Evolutionary conservation across 2,797 vertebrate genomes (phyloP), one percentile per base, ranked within the genome.

Genomic region (Rhinella marina): DNA sequence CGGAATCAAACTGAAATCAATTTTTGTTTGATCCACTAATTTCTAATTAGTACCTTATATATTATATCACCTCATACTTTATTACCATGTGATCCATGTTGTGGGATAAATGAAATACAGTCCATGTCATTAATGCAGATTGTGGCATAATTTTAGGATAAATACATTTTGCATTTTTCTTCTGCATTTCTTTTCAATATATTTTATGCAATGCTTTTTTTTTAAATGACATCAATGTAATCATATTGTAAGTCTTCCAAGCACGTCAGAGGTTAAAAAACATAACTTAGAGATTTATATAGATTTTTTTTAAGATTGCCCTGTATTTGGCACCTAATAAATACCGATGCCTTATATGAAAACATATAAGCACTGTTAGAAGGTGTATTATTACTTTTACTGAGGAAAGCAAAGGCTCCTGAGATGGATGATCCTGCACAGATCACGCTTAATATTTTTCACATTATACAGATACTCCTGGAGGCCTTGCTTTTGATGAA

Each of bases 401-500:
- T 17, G 16, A 25, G 54, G 27, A 75, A 77, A 41, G 70, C 23
- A 83, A 57, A 87, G 59, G 79, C 80, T 56, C 57, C 27, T 64
- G 80, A 87, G 72, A 83, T 41, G 56, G 70, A 84, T 88, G 48
- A 88, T 54, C 62, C 48, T 61, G 52, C 57, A 50, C 41, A 76
- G 80, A 82, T 87, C 70, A 56, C 25, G 80, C 61, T 79, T 66
- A 77, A 88, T 88, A 80, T 84, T 56, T 80, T n/a, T 79, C 62
- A 59, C 87, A 70, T 80, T 88, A 88, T 88, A 84, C 64, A 72
- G 52, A 80, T 29, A 48, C 23, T 83, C 56, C 86, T 84, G 25
- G 52, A 80, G 87, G 87, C 87, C 64, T 73, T 52, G 87, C 73
- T 70, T 72, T 50, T 84, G 87, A 88, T 88, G 64, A 88, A 88